A percentile compares a stretch with the other conserved stretches of the same genome.
Conservation (phyloP, 2,113 vertebrate species). For the Elachura formosa region DNA sequence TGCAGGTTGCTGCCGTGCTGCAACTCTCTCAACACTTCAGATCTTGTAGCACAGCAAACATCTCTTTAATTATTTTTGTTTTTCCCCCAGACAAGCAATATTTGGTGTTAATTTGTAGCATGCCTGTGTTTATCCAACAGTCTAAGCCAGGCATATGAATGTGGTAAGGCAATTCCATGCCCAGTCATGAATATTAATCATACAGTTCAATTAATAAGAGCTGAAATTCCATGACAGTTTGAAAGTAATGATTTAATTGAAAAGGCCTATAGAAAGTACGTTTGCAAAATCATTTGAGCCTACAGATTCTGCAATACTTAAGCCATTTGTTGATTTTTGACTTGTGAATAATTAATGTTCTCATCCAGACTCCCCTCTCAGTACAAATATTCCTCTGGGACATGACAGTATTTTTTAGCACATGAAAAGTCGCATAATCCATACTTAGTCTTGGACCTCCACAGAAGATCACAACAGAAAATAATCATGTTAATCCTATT, state of each 20-base stretch:
- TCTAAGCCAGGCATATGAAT: neutral
- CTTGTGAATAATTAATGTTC: conserved; percentile 49
- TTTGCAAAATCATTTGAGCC: conserved; percentile 9
- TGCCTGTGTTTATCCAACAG: neutral
- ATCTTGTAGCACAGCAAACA: neutral
- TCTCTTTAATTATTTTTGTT: neutral
- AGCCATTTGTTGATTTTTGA: conserved; percentile 54
- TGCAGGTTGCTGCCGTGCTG: neutral
- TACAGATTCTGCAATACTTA: conserved; percentile 7
- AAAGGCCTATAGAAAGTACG: neutral
- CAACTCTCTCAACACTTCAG: neutral
- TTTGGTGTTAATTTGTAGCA: neutral
- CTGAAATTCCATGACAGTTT: conserved; percentile 38
- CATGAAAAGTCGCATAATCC: conserved; percentile 4
- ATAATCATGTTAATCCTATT: neutral
- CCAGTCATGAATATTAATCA: conserved; percentile 52
- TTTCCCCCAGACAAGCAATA: neutral
- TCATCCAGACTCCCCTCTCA: conserved; percentile 11
- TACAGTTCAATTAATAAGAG: conserved; percentile 50
- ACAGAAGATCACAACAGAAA: neutral
- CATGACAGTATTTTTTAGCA: neutral
- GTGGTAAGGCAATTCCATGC: conserved; percentile 26
- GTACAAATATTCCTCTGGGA: conserved; percentile 39
- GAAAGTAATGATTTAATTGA: conserved; percentile 52
- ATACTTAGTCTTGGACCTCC: neutral